Base-by-base conservation (phyloP, 2,888 invertebrate species). In the Fissipunctia ypsillon region DNA sequence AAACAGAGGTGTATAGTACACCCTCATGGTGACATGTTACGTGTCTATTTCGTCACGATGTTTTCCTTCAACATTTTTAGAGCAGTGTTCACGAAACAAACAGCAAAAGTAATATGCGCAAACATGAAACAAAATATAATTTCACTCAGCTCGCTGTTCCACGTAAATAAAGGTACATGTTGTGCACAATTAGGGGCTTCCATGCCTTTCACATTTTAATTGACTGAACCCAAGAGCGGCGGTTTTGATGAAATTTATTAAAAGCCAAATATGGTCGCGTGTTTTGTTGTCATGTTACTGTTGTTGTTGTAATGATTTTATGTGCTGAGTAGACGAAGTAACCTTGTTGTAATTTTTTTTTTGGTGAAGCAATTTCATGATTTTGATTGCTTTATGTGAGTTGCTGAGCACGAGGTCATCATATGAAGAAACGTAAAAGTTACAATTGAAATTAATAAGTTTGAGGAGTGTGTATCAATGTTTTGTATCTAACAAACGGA, bases 231-330 rank as follows among this genome's bases (percentile, higher is more conserved):
- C 88, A 86, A 87, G 84, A 87, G 78, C 78, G 85, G 66, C 79
- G 87, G 81, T 87, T 90, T 81, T 90, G 91, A 92, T 91, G 80
- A 90, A 92, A 91, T 92, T 91, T 89, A 91, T 88, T 88, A 90
- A 88, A 86, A 84, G 84, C 84, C 84, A 87, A 90, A 90, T 88
- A 87, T 88, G 85, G 88, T 85, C 76, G 85, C 76, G 76, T 78
- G 64, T 76, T 78, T 16, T 67, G 59, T 69, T 71, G 66, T 61
- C 70, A 31, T 69, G 56, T 38, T 59, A 57, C 66, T 69, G 57
- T 38, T 45, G 43, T 64, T 69, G 52, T 57, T 56, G 59, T 61
- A 19, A 78, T 59, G 48, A 64, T 73, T 78, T 68, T 67, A 54
- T 16, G n/a, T 25, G 16, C 41, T 50, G 19, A 52, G 31, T 31